phyloP scores from a whole-genome alignment of 2,113 vertebrate species.

The Arothron firmamentum region DNA sequence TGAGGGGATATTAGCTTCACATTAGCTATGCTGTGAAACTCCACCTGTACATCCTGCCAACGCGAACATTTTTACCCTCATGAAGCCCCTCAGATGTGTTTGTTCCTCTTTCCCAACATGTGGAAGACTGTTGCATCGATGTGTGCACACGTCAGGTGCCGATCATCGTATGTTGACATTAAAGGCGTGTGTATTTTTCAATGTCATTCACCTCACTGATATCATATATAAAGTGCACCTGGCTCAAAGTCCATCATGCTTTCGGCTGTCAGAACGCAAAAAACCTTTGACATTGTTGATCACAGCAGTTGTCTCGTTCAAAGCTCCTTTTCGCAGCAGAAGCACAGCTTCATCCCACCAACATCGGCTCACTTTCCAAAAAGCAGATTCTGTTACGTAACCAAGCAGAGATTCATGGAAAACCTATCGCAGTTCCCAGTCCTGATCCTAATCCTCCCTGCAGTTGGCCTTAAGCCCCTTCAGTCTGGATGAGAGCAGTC shows the following conservation, averaged over 20 bases:
- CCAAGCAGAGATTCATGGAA: constrained; percentile 34
- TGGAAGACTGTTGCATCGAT: neutral
- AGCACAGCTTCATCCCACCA: neutral
- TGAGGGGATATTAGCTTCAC: constrained; percentile 17
- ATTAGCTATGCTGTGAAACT: constrained; percentile 18
- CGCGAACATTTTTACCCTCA: constrained; percentile 6
- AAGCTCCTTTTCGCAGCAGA: no score
- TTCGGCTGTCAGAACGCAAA: no score
- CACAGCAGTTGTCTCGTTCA: no score
- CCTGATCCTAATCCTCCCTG: constrained; percentile 46
- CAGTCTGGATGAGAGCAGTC: constrained; percentile 49
- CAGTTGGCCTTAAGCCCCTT: constrained; percentile 53
- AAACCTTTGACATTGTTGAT: no score
- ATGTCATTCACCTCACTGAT: constrained; percentile 34
- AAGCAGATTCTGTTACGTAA: constrained; percentile 46
- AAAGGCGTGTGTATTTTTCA: constrained; percentile 32
- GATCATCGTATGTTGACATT: constrained; percentile 26
- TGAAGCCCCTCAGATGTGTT: constrained; percentile 12
- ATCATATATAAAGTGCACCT: constrained; percentile 38
- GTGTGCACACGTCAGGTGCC: constrained; percentile 9
- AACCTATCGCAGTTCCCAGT: constrained; percentile 41
- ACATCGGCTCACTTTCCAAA: constrained; percentile 6
- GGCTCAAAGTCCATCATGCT: constrained; percentile 7
- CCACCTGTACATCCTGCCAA: constrained; percentile 19
- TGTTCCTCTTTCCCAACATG: constrained; percentile 23